phyloP scores from a whole-genome alignment of 2,888 invertebrate genomes.

The Smittia aterrima region DNA sequence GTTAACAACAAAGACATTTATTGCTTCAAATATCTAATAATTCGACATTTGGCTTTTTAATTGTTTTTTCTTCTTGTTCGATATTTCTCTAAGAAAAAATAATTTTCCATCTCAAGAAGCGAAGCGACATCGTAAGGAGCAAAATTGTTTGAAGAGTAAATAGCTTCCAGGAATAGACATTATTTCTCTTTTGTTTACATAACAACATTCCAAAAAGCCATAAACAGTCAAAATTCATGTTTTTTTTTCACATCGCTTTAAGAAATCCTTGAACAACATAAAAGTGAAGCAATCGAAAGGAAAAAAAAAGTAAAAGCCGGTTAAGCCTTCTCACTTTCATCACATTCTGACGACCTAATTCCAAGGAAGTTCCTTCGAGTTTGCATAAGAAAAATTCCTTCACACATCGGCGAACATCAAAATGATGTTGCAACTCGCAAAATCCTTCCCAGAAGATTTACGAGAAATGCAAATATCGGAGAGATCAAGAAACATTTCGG shows the following conservation, averaged over 20 bases:
- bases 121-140: not conserved
- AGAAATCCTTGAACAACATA: not conserved
- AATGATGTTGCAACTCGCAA: not conserved
- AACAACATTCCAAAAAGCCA: not conserved
- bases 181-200: not conserved
- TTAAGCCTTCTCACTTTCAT: not conserved
- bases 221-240: slow-evolving; percentile 13
- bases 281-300: slow-evolving; percentile 19
- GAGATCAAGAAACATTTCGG: too few relatives aligned
- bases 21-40: not conserved
- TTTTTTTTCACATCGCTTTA: not conserved
- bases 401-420: not conserved
- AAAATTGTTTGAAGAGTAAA: not conserved
- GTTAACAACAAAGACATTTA: slow-evolving; percentile 9
- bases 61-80: not conserved
- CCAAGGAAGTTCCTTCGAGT: not conserved
- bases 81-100: not conserved
- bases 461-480: too few relatives aligned
- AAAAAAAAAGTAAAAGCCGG: slow-evolving; percentile 1
- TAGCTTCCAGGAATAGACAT: slow-evolving; percentile 23
- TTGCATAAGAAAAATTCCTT: not conserved
- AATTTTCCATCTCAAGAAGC: not conserved
- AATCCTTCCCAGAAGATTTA: not conserved
- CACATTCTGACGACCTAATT: not conserved
- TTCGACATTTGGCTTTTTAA: not conserved